Conservation (phyloP, 2,113 vertebrate species). For the Sphyrna mokarran region DNA sequence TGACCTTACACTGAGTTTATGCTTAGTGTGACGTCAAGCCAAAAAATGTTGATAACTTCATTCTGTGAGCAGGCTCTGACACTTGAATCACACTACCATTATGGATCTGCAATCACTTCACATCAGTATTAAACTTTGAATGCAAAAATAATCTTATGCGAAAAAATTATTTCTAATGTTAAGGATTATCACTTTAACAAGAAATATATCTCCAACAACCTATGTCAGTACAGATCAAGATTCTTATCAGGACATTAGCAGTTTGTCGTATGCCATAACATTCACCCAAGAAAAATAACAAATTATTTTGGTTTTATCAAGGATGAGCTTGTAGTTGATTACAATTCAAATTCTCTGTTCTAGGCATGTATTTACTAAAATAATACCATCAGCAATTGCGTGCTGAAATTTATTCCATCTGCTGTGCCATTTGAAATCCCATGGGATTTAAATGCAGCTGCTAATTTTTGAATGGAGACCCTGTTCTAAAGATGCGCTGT, state of each 20-base stretch:
- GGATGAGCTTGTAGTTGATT: background rate
- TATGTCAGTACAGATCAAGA: background rate
- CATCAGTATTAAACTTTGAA: background rate
- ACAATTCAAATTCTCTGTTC: background rate
- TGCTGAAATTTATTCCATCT: slow-evolving; percentile 7
- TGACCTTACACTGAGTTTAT: background rate
- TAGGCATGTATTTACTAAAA: background rate
- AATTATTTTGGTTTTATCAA: background rate
- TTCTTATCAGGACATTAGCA: background rate
- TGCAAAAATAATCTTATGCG: background rate
- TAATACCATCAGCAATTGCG: background rate
- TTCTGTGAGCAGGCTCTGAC: background rate
- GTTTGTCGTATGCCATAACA: background rate
- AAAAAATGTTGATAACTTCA: background rate
- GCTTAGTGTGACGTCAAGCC: background rate
- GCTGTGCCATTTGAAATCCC: background rate
- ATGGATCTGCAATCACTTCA: background rate
- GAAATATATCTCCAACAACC: too few relatives aligned
- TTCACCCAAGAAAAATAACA: background rate
- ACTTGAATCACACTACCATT: background rate
- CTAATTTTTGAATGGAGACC: background rate
- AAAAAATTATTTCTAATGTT: background rate
- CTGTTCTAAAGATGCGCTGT: background rate
- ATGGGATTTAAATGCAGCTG: background rate
- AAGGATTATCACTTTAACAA: background rate